Conservation (phyloP, 2,888 invertebrate species). For the Norana najaformis region DNA sequence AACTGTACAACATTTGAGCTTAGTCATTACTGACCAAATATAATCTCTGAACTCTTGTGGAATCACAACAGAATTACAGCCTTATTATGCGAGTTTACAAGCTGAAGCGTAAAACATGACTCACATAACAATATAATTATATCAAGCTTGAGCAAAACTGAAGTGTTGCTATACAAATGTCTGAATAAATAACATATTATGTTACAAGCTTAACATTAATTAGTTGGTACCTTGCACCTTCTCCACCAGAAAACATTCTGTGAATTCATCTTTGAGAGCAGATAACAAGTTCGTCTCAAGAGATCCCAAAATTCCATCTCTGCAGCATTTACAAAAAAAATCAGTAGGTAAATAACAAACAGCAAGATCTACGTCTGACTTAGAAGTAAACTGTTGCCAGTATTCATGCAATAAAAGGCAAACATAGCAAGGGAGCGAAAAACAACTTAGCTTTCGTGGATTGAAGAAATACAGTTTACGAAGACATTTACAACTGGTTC, state of each 20-base stretch:
- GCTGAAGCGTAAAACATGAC: not conserved
- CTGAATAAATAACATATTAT: not conserved
- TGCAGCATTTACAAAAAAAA: not conserved
- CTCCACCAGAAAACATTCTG: not conserved
- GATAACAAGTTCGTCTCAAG: not conserved
- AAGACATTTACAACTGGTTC: too few relatives aligned
- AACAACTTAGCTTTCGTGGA: too few relatives aligned
- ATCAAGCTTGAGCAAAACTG: too few relatives aligned
- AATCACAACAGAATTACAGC: not conserved
- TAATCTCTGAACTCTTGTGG: not conserved
- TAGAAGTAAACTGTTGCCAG: too few relatives aligned
- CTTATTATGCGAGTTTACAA: not conserved
- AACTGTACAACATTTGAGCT: not conserved
- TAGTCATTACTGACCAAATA: not conserved
- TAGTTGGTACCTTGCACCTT: not conserved
- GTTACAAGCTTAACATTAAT: not conserved
- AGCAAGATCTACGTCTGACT: too few relatives aligned
- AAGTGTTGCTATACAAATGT: too few relatives aligned
- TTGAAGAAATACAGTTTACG: too few relatives aligned
- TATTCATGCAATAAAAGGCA: too few relatives aligned
- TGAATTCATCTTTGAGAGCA: constrained; percentile 18
- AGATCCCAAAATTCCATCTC: constrained; percentile 18
- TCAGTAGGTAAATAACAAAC: not conserved
- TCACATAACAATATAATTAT: not conserved
- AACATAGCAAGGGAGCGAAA: too few relatives aligned